phyloP scores from a whole-genome alignment of 1,140 invertebrate genomes.

The Tetraneura akinire region DNA sequence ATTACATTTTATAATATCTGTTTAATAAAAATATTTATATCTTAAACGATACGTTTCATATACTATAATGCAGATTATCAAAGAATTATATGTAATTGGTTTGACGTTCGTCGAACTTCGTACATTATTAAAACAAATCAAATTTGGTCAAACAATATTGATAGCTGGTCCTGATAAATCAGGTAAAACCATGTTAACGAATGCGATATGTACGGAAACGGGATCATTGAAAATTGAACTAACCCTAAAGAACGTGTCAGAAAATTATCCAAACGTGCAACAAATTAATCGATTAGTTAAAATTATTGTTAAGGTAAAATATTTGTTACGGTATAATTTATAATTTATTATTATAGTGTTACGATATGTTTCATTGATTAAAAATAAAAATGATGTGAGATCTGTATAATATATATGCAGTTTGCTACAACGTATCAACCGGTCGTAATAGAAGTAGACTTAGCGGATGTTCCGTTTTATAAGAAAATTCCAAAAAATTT shows the following conservation, averaged over 20 bases:
- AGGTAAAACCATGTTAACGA: neutral
- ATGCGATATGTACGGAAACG: conserved; percentile 31
- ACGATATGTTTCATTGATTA: too few relatives aligned
- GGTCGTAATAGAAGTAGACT: conserved; percentile 16
- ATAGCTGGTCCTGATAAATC: conserved; percentile 32
- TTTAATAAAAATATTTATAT: too few relatives aligned
- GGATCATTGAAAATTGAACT: conserved; percentile 24
- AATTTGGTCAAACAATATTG: neutral
- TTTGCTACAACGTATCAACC: conserved; percentile 7
- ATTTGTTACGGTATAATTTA: too few relatives aligned
- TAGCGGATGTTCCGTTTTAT: conserved; percentile 25
- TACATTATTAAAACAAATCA: neutral
- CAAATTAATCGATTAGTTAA: neutral
- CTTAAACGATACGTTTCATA: too few relatives aligned
- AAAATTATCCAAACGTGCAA: neutral
- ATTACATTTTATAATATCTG: too few relatives aligned
- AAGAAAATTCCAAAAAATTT: conserved; percentile 26
- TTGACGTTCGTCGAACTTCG: conserved; percentile 3
- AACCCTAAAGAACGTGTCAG: neutral
- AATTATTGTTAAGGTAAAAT: neutral
- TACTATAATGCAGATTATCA: neutral
- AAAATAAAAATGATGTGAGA: too few relatives aligned
- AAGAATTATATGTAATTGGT: conserved; percentile 20
- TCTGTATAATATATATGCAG: too few relatives aligned
- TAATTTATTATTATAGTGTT: neutral